Conservation (phyloP, 1,140 invertebrate species). For the Tetragonula clypearis region DNA sequence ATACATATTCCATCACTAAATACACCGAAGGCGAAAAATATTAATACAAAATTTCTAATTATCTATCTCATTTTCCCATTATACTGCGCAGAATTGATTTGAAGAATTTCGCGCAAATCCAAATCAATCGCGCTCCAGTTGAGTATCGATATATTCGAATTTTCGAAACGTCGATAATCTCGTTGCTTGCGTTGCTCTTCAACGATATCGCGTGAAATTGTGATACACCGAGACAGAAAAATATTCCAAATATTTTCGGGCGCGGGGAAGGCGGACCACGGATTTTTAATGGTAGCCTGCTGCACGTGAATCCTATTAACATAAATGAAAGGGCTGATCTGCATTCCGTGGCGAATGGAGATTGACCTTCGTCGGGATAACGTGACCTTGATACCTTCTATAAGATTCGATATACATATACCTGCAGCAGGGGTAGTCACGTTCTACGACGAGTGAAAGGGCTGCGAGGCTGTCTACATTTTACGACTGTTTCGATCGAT, state of each 20-base stretch:
- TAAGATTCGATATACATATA: conserved; percentile 43
- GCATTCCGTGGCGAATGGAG: conserved; percentile 50
- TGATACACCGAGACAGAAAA: not conserved
- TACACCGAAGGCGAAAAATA: no score
- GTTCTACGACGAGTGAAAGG: conserved; percentile 64
- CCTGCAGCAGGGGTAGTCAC: conserved; percentile 37
- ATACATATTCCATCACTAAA: no score
- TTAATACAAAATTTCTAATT: no score
- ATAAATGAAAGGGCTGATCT: conserved; percentile 61
- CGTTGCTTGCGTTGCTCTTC: not conserved
- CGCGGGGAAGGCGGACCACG: conserved; percentile 18
- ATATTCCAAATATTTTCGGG: conserved; percentile 37
- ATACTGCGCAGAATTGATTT: no score
- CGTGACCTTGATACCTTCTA: conserved; percentile 54
- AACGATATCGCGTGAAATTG: not conserved
- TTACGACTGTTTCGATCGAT: conserved; percentile 6
- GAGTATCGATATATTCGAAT: no score
- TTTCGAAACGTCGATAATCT: not conserved
- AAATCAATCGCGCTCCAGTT: no score
- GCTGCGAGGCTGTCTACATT: conserved; percentile 30
- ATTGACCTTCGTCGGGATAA: conserved; percentile 61
- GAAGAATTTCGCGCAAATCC: no score
- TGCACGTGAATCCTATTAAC: conserved; percentile 53
- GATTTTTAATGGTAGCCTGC: conserved; percentile 26
- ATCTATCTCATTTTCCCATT: no score